phyloP scores from a whole-genome alignment of 92 coral and sea anemone genomes.

The Palythoa grandis region DNA sequence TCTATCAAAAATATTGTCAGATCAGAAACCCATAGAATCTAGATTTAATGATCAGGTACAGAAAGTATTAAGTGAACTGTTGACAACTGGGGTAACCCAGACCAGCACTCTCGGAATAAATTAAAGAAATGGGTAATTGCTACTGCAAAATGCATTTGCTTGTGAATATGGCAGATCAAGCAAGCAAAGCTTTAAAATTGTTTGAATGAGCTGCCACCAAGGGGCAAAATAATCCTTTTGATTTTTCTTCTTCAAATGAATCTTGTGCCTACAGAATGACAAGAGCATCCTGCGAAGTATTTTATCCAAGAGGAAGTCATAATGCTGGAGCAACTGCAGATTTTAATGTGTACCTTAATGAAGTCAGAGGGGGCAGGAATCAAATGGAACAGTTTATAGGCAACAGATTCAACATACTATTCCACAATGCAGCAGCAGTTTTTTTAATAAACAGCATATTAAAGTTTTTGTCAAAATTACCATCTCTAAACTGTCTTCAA shows the following conservation, averaged over 20 bases:
- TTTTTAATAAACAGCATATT: slow-evolving; percentile 40
- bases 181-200: slow-evolving; percentile 45
- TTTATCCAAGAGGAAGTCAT: slow-evolving; percentile 52
- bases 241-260: slow-evolving; percentile 38
- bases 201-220: slow-evolving; percentile 50
- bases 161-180: slow-evolving; percentile 45
- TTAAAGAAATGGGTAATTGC: slow-evolving; percentile 46
- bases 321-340: slow-evolving; percentile 46
- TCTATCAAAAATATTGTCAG: too few species aligned
- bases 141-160: slow-evolving; percentile 54
- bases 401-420: slow-evolving; percentile 36
- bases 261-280: slow-evolving; percentile 45
- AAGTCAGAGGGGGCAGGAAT: slow-evolving; percentile 26
- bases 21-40: slow-evolving; percentile 49
- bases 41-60: slow-evolving; percentile 51
- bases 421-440: slow-evolving; percentile 42
- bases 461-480: slow-evolving; percentile 37
- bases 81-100: slow-evolving; percentile 45
- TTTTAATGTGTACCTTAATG: slow-evolving; percentile 16
- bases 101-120: slow-evolving; percentile 28
- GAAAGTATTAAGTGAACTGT: slow-evolving; percentile 36
- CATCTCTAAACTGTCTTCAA: slow-evolving; percentile 47
- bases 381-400: slow-evolving; percentile 49
- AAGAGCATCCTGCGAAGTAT: slow-evolving; percentile 53
- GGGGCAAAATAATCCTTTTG: slow-evolving; percentile 49